A percentile compares a stretch with the other conserved stretches of the same genome.
phyloP scores from a whole-genome alignment of 2,888 invertebrate species.

The Pachydiplax longipennis region DNA sequence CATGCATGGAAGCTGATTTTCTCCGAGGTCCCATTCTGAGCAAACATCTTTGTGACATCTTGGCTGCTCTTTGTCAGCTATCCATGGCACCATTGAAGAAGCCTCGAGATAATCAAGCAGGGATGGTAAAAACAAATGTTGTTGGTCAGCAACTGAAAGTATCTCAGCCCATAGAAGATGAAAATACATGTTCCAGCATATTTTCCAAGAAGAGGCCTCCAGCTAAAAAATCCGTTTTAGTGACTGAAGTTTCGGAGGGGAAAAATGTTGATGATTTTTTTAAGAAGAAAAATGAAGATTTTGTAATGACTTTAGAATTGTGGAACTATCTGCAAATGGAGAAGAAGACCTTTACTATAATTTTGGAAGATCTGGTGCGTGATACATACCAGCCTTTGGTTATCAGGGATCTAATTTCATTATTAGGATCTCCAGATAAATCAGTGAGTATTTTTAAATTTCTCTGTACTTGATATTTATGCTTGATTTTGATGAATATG shows the following conservation, averaged over 20 bases:
- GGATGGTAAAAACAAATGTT: neutral
- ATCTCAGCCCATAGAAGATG: neutral
- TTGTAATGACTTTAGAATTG: conserved; percentile 67
- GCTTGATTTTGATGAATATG: too few species aligned
- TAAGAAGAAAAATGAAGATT: conserved; percentile 51
- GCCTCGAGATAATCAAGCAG: conserved; percentile 57
- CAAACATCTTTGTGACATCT: conserved; percentile 67
- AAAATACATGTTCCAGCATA: neutral
- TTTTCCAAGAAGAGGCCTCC: neutral
- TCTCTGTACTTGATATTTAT: too few species aligned
- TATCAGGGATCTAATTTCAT: conserved; percentile 74
- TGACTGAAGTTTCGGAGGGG: neutral
- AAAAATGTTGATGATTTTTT: neutral
- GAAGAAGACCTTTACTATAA: conserved; percentile 62
- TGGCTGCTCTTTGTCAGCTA: conserved; percentile 75
- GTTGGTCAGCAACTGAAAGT: neutral
- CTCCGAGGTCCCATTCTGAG: conserved; percentile 67
- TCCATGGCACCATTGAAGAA: conserved; percentile 71
- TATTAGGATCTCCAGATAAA: conserved; percentile 58
- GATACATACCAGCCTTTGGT: conserved; percentile 69
- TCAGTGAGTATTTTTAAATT: conserved; percentile 58
- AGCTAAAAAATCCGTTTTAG: neutral
- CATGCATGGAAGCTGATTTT: conserved; percentile 62
- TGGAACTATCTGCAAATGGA: conserved; percentile 64
- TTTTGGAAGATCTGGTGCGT: conserved; percentile 64